Evolutionary conservation across 2,113 vertebrate genomes (phyloP).

Genomic region (Chrysemys picta): DNA sequence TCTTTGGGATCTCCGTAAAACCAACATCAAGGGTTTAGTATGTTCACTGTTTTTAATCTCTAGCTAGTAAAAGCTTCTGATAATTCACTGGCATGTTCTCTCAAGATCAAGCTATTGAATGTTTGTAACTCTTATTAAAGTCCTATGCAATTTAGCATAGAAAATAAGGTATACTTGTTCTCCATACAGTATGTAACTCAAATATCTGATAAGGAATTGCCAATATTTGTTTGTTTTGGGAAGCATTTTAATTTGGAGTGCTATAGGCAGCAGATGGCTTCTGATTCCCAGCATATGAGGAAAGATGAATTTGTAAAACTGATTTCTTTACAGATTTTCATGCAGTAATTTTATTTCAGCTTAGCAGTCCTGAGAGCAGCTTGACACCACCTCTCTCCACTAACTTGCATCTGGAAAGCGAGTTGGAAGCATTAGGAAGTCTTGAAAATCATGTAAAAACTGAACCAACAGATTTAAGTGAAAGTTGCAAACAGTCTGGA

Average conservation of each 20-base stretch:
- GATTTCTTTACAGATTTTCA: background rate
- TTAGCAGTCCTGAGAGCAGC: conserved; percentile 95
- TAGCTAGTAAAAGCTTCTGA: background rate
- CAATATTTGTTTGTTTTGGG: background rate
- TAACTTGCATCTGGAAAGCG: conserved; percentile 85
- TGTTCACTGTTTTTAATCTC: background rate
- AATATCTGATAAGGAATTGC: background rate
- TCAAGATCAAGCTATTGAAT: background rate
- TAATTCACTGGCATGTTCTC: background rate
- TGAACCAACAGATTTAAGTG: conserved; percentile 83
- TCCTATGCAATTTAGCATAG: background rate
- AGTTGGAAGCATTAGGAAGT: conserved; percentile 85
- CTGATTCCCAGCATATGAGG: background rate
- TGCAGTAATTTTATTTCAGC: conserved; percentile 75
- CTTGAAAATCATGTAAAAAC: conserved; percentile 90
- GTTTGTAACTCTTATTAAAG: background rate
- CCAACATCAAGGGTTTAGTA: background rate
- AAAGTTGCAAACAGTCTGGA: conserved; percentile 81
- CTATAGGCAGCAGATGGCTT: background rate
- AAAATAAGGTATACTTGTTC: background rate
- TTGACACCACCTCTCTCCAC: conserved; percentile 86
- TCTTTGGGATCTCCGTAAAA: background rate
- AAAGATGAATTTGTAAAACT: background rate
- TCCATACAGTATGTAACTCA: background rate
- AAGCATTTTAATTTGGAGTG: fast-evolving